phyloP scores from a whole-genome alignment of 2,888 invertebrate species.

The Pachycephus smyrnensis region DNA sequence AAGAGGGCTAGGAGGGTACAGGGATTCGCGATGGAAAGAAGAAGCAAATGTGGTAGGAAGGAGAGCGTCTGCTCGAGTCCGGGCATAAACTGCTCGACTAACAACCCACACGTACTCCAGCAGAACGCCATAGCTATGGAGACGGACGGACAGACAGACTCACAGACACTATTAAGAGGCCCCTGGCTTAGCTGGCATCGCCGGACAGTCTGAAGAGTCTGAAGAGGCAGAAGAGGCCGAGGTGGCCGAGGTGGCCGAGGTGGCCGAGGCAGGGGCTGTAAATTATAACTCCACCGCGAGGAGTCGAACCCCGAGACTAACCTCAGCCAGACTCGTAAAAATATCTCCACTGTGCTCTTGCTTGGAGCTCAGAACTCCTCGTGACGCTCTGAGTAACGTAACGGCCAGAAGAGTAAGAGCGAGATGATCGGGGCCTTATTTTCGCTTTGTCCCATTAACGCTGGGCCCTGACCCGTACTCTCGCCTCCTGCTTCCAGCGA shows the following conservation, averaged over 20 bases:
- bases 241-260: constrained; percentile 4
- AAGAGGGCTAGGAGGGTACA: not conserved
- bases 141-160: constrained; percentile 25
- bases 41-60: constrained; percentile 17
- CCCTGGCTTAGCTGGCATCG: constrained; percentile 38
- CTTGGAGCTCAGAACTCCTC: constrained; percentile 21
- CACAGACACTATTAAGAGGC: constrained; percentile 46
- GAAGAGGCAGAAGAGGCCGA: not conserved
- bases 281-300: constrained; percentile 65
- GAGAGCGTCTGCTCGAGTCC: constrained; percentile 7
- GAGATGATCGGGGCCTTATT: constrained; percentile 15
- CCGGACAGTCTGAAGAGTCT: constrained; percentile 14
- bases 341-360: constrained; percentile 38
- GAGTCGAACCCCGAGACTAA: constrained; percentile 51
- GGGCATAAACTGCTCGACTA: constrained; percentile 61
- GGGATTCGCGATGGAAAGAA: not conserved
- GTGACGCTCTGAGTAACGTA: constrained; percentile 24
- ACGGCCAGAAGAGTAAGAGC: not conserved
- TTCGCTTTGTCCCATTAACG: constrained; percentile 44
- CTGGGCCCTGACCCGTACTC: not conserved
- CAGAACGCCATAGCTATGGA: constrained; percentile 28
- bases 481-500: not conserved
- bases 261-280: constrained; percentile 48
- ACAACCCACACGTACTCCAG: constrained; percentile 61
- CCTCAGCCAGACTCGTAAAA: constrained; percentile 55